A percentile compares a stretch with the other conserved stretches of the same genome.
Evolutionary conservation across 2,888 invertebrate species (phyloP).

Genomic region (Dermolepida albohirtum): DNA sequence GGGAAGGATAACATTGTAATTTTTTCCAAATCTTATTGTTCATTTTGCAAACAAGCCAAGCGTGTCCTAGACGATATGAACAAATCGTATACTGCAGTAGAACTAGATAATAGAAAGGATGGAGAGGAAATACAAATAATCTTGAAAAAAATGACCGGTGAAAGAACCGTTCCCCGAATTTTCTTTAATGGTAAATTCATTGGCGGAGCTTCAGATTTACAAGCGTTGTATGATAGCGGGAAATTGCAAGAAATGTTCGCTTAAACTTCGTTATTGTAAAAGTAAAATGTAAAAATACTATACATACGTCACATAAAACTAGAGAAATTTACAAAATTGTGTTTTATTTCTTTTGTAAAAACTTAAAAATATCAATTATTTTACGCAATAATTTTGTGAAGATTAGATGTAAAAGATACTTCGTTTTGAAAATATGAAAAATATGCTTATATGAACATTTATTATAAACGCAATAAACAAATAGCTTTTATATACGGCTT

Average conservation of each 20-base stretch:
- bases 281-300: too few relatives aligned
- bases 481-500: too few relatives aligned
- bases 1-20: conserved; percentile 13
- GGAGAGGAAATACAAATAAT: conserved; percentile 2
- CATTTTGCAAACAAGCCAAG: conserved; percentile 16
- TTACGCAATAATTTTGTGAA: too few relatives aligned
- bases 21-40: conserved; percentile 10
- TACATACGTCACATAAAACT: too few relatives aligned
- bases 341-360: too few relatives aligned
- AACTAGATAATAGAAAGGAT: conserved; percentile 13
- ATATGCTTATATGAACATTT: too few relatives aligned
- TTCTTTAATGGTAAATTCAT: conserved; percentile 19
- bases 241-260: neutral
- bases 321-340: too few relatives aligned
- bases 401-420: too few relatives aligned
- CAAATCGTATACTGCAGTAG: conserved; percentile 1
- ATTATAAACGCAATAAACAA: too few relatives aligned
- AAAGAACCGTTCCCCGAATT: conserved; percentile 8
- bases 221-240: conserved; percentile 8
- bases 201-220: conserved; percentile 14
- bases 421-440: too few relatives aligned
- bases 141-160: conserved; percentile 18
- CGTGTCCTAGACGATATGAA: conserved; percentile 9
- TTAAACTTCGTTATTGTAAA: neutral
- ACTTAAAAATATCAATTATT: too few relatives aligned